Evolutionary conservation across 2,113 vertebrate species (phyloP).

Genomic region (Percina caprodes): DNA sequence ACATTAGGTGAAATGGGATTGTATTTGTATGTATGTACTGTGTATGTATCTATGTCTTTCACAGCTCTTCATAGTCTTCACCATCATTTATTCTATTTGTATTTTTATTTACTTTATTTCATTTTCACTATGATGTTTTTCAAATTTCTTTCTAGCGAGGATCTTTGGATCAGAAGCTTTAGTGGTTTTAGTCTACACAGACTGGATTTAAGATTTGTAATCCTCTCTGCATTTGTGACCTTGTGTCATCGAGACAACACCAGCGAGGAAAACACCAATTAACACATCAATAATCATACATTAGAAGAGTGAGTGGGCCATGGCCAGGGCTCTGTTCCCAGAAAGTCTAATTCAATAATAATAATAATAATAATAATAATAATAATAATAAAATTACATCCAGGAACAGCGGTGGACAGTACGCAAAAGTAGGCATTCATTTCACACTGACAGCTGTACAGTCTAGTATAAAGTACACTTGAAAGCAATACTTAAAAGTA

Average conservation of each 20-base stretch:
- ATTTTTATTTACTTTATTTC: background rate
- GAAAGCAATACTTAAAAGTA: too few relatives aligned
- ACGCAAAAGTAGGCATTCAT: background rate
- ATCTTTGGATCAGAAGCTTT: background rate
- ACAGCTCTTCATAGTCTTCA: background rate
- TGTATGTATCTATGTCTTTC: too few relatives aligned
- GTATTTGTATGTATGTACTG: too few relatives aligned
- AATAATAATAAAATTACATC: constrained; percentile 23
- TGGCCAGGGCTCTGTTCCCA: constrained; percentile 20
- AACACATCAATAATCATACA: constrained; percentile 19
- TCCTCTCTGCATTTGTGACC: background rate
- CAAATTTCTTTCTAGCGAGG: background rate
- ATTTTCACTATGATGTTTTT: background rate
- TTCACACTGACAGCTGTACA: constrained; percentile 29
- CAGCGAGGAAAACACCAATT: constrained; percentile 9
- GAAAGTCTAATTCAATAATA: constrained; percentile 56
- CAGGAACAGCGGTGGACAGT: constrained; percentile 19
- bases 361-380: constrained; percentile 42
- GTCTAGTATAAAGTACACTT: too few relatives aligned
- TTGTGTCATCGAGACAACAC: background rate
- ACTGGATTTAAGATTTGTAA: background rate
- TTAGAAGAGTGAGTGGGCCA: constrained; percentile 23
- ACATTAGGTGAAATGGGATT: background rate
- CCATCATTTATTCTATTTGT: background rate
- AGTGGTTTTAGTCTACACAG: background rate